Evolutionary conservation across 2,797 vertebrate species (phyloP).

Genomic region (Natrix natrix): DNA sequence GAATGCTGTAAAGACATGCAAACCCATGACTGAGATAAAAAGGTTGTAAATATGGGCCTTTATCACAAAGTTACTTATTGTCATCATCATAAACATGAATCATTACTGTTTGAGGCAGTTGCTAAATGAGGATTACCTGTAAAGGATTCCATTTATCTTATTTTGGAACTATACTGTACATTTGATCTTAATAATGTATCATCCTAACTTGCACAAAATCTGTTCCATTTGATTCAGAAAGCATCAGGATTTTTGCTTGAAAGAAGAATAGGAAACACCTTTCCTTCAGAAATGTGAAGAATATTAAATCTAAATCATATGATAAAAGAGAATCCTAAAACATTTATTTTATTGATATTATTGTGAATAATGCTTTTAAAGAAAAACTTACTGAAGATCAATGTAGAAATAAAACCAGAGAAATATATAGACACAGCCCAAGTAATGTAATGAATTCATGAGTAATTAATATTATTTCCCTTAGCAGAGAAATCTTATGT

Average conservation of each 20-base stretch:
- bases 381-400: not conserved
- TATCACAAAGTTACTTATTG: not conserved
- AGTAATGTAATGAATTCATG: not conserved
- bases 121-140: not conserved
- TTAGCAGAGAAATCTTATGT: not conserved
- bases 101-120: not conserved
- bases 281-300: not conserved
- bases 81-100: not conserved
- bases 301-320: not conserved
- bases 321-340: not conserved
- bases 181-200: not conserved
- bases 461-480: not conserved
- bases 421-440: not conserved
- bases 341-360: not conserved
- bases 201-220: not conserved
- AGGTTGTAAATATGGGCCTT: not conserved
- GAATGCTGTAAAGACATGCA: not conserved
- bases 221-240: not conserved
- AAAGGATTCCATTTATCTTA: not conserved
- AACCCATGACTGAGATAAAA: not conserved
- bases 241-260: not conserved
- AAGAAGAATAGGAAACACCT: not conserved
- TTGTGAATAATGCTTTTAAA: not conserved
- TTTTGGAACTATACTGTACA: not conserved
- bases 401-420: not conserved